Base-by-base conservation (phyloP, 2,888 invertebrate species). In the Plagodis pulveraria region DNA sequence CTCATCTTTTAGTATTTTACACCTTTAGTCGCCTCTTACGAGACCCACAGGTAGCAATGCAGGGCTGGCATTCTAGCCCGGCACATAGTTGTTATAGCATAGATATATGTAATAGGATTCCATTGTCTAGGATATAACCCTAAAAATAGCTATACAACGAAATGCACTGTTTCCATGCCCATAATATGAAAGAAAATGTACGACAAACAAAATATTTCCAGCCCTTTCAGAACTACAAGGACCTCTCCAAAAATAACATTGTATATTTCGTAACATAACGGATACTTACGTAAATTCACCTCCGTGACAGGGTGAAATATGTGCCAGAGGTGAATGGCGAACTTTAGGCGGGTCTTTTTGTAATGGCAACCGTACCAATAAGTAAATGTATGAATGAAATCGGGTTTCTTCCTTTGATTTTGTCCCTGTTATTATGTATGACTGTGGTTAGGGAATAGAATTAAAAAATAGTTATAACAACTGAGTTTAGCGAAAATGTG, bases 351-450 rank as follows among this genome's bases (percentile, higher is more conserved):
- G 41, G 53, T n/a, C 41, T 57, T 55, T 59, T 58, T 50, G 59
- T 45, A 42, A 38, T 34, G 56, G 34, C 38, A 46, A 11, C 38
- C 48, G 42, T 42, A 49, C 56, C 65, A 61, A 62, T 67, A 67
- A 63, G 48, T 56, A 45, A 56, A 57, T 55, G 55, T 59, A 56
- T 62, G 51, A 44, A 22, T 59, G 62, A 67, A 70, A 68, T 70
- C 67, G 43, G 48, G 34, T 35, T 36, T 51, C 55, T 52, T 55
- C 60, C 60, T 56, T 62, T 72, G 73, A 76, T 70, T 64, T 62
- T 70, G 45, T 22, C 1, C 4, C 22, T 22, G 4, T 22, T 22
- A 22, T 22, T 22, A 22, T 22, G 22, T 22, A 22, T 22, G 22
- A 22, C 22, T 2, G 22, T 22, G 22, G 22, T 22, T 1, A 4